phyloP scores from a whole-genome alignment of 2,113 vertebrate species.

The Prunella himalayana region DNA sequence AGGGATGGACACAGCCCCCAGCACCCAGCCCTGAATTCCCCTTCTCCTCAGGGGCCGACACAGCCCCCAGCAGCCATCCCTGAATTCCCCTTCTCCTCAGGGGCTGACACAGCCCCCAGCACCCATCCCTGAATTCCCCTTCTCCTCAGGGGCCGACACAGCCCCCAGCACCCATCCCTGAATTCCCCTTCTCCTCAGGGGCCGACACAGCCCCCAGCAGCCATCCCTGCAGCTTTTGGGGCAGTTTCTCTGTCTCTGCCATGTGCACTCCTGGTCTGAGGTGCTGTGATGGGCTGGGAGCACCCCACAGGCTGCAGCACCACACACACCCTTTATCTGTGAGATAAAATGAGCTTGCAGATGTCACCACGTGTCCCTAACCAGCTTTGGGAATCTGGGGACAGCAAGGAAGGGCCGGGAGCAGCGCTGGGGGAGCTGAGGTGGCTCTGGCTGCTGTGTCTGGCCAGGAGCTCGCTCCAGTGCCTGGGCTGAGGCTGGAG shows the following conservation, averaged over 20 bases:
- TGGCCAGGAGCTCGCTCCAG: not conserved
- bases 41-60: no score
- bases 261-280: rapidly evolving
- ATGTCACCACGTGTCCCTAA: not conserved
- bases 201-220: rapidly evolving
- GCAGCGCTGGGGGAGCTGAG: not conserved
- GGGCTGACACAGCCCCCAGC: no score
- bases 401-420: not conserved
- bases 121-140: not conserved
- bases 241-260: not conserved
- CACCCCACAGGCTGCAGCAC: rapidly evolving
- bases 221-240: not conserved
- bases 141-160: rapidly evolving
- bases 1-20: rapidly evolving
- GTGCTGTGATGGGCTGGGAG: not conserved
- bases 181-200: rapidly evolving
- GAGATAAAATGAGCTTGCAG: not conserved
- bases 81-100: no score
- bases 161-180: rapidly evolving
- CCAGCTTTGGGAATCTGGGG: not conserved
- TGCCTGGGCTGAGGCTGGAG: not conserved
- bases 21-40: rapidly evolving
- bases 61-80: no score
- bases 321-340: not conserved
- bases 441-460: not conserved